Conservation (phyloP, 2,888 invertebrate species). For the Ophioninae sp. region DNA sequence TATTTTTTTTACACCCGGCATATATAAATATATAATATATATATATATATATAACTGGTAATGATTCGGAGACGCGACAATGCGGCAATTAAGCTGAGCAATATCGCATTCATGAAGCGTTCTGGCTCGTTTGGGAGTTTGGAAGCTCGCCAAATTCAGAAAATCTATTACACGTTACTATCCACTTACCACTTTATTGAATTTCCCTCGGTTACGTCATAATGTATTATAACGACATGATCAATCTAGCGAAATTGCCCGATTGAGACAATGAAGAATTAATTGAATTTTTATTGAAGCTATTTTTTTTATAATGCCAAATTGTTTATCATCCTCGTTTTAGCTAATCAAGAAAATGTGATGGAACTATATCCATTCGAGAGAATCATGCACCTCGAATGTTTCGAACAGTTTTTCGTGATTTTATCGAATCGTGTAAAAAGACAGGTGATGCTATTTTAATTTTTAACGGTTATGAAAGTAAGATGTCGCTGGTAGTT, state of each 20-base stretch:
- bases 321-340: too few species aligned
- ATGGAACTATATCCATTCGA: too few species aligned
- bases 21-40: slow-evolving; percentile 1
- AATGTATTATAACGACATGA: slow-evolving; percentile 31
- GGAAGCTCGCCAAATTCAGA: slow-evolving; percentile 42
- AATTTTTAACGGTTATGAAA: too few species aligned
- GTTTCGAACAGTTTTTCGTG: too few species aligned
- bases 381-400: too few species aligned
- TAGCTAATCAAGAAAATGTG: too few species aligned
- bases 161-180: slow-evolving; percentile 23
- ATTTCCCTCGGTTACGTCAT: slow-evolving; percentile 33
- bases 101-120: slow-evolving; percentile 54
- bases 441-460: too few species aligned
- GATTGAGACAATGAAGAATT: slow-evolving; percentile 1
- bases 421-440: too few species aligned
- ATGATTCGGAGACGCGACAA: slow-evolving; percentile 52
- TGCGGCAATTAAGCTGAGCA: slow-evolving; percentile 55
- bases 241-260: slow-evolving; percentile 1
- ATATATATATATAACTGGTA: slow-evolving; percentile 8
- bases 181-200: slow-evolving; percentile 38
- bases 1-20: too few species aligned
- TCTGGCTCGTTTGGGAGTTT: slow-evolving; percentile 21
- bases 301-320: neutral
- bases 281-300: slow-evolving; percentile 2
- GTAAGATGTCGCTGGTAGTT: too few species aligned